Evolutionary conservation across 1,140 invertebrate species (phyloP), one percentile per base, ranked within the genome.

Genomic region (Penaeus vannamei): DNA sequence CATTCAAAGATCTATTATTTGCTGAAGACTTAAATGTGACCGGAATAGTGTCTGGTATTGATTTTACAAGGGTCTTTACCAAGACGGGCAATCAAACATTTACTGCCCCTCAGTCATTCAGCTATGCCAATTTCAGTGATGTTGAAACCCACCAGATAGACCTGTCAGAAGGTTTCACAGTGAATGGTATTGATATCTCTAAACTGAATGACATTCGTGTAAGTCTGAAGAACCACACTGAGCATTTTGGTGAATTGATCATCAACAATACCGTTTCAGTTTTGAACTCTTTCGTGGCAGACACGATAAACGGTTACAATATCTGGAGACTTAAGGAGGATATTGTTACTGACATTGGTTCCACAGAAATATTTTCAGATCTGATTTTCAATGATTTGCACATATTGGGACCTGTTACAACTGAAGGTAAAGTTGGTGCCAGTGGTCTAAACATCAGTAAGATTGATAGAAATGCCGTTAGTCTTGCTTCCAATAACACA

Each of bases 371-470:
- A 2, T 69, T 80, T 0, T 42, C 62, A 22, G 29, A 82, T 59
- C 23, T 87, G 23, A 87, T 46, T 1, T 87, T 87, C 86, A 32
- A 12, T 0, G 36, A 42, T 12, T 64, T 87, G n/a, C 81, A 61
- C 53, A 61, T 87, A 17, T 36, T 72, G 3, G 86, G 86, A 5
- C 86, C 86, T 1, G 32, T 87, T 3, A 72, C 79, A 2, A 87
- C 86, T 19, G 36, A 69, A 17, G 32, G 83, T 36, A 42, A 53
- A 46, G 53, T 23, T 20, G 86, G 86, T 19, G 86, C 86, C 23
- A 87, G 83, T 83, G 86, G 86, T 8, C 59, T 83, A 8, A 87
- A 87, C 42, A 87, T 87, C 26, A 87, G 60, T 26, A 26, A 83
- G 7, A 87, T 87, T 22, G 66, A 79, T n/a, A 26, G 5, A 36